Evolutionary conservation across 2,888 invertebrate species (phyloP).

Genomic region (Aricia artaxerxes): DNA sequence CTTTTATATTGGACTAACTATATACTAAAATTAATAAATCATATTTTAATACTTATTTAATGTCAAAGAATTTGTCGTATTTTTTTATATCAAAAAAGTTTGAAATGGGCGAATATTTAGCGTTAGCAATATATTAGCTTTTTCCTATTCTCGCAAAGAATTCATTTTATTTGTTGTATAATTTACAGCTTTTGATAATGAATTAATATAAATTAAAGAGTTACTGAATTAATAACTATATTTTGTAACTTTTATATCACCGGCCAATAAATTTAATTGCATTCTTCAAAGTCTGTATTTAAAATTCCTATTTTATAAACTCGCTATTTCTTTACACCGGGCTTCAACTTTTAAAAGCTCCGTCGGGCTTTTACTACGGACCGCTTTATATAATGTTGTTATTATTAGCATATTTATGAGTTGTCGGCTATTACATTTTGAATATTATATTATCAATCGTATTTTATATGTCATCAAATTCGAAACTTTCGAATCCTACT

Average conservation of each 20-base stretch:
- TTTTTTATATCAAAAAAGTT: too few relatives aligned
- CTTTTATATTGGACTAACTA: background rate
- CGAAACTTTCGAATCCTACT: background rate
- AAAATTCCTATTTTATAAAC: constrained; percentile 9
- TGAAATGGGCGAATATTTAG: too few relatives aligned
- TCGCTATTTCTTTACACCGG: constrained; percentile 3
- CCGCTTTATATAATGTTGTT: constrained; percentile 27
- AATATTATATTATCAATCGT: constrained; percentile 25
- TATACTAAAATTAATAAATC: background rate
- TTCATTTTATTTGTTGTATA: background rate
- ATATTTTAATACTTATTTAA: background rate
- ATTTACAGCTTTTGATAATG: background rate
- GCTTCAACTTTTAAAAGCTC: constrained; percentile 23
- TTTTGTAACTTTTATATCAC: background rate
- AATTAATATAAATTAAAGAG: background rate
- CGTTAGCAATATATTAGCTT: background rate
- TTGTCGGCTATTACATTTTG: constrained; percentile 30
- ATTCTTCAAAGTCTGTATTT: background rate
- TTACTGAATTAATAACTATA: constrained; percentile 2
- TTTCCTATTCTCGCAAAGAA: background rate
- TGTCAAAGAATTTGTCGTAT: too few relatives aligned
- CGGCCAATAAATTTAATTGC: background rate
- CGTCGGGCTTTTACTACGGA: constrained; percentile 26
- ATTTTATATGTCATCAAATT: constrained; percentile 27
- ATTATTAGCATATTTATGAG: constrained; percentile 30